Percentiles rank a stretch among this genome's conserved stretches.
Evolutionary conservation across 2,113 vertebrate genomes (phyloP).

Genomic region (Melospiza georgiana): DNA sequence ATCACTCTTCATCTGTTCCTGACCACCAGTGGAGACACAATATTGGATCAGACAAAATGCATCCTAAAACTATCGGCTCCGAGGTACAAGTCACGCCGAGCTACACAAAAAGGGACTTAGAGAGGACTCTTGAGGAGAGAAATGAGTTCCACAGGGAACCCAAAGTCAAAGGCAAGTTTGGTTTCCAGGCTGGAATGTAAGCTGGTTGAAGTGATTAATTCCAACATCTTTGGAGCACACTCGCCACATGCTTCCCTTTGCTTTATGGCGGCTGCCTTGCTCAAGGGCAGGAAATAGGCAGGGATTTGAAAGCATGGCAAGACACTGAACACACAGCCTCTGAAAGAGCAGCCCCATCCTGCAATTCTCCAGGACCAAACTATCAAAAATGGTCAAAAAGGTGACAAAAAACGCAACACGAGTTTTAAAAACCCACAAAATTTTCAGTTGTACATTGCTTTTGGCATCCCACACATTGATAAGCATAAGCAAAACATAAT

Average conservation of each 20-base stretch:
- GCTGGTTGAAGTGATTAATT: constrained; percentile 15
- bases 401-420: not conserved
- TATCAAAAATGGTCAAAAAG: not conserved
- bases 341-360: not conserved
- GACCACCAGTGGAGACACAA: not conserved
- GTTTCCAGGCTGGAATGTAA: constrained; percentile 29
- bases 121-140: not conserved
- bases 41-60: not conserved
- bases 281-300: constrained; percentile 37
- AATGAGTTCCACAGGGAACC: not conserved
- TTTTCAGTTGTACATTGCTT: not conserved
- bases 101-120: not conserved
- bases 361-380: not conserved
- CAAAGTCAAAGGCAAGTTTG: constrained; percentile 1
- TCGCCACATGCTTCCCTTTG: not conserved
- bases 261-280: not conserved
- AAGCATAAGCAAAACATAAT: not conserved
- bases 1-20: not conserved
- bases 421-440: rapidly evolving
- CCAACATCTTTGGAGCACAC: constrained; percentile 50
- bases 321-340: not conserved
- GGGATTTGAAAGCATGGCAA: not conserved
- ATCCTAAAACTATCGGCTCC: not conserved
- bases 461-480: not conserved
- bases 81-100: not conserved